These are phyloP conservation scores for Sylvicola fuscatus DNA, from an alignment of 2,888 invertebrate species.

Conservation along the genomic window DNA sequence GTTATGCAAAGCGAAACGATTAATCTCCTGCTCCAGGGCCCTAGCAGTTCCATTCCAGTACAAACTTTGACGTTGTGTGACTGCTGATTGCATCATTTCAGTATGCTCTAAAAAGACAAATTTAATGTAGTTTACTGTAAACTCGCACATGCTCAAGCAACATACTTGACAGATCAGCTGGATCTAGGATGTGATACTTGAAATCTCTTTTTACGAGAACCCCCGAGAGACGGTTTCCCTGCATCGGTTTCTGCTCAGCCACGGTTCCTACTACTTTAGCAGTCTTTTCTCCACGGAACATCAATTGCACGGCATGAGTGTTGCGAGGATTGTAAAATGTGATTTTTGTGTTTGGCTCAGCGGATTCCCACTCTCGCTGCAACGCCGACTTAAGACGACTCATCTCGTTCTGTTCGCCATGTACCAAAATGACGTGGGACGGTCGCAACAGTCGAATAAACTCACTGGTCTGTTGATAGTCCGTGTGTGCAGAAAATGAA, in stretches of 20 bases:
- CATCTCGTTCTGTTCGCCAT: conserved; percentile 99
- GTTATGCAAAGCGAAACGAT: conserved; percentile 49
- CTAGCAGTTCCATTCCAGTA: conserved; percentile 60
- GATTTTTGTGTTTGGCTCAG: conserved; percentile 54
- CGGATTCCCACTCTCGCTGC: conserved; percentile 76
- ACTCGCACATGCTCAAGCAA: conserved; percentile 7
- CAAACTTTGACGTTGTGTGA: conserved; percentile 81
- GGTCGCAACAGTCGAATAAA: conserved; percentile 89
- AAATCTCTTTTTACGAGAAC: conserved; percentile 94
- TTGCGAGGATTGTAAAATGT: conserved; percentile 91
- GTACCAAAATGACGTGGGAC: conserved; percentile 89
- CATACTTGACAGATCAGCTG: conserved; percentile 74
- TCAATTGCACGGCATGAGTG: conserved; percentile 78
- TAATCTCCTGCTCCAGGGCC: conserved; percentile 51
- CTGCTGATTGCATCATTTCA: conserved; percentile 81
- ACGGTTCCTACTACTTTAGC: conserved; percentile 94
- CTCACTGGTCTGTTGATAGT: conserved; percentile 94
- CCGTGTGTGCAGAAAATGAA: conserved; percentile 97
- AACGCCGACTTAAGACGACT: conserved; percentile 84
- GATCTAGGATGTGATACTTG: conserved; percentile 87
- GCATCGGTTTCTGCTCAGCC: conserved; percentile 61
- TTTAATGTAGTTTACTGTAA: no score
- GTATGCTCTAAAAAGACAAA: conserved; percentile 92
- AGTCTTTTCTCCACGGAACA: conserved; percentile 94
- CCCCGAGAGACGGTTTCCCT: conserved; percentile 67